Conservation (phyloP, 2,888 invertebrate species). For the Leucophenga montana region DNA sequence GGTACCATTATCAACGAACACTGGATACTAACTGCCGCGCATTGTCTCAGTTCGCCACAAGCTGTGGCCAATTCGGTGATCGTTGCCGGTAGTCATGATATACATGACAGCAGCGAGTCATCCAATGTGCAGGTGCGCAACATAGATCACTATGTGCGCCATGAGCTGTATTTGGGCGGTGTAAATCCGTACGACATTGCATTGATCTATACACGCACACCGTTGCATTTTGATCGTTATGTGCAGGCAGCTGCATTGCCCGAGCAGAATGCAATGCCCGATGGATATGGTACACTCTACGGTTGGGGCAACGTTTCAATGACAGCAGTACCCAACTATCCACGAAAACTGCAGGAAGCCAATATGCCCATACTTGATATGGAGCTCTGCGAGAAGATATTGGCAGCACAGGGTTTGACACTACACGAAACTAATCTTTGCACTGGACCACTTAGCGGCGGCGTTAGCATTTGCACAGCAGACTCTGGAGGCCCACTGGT, state of each 20-base stretch:
- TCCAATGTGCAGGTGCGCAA: conserved; percentile 60
- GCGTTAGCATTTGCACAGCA: conserved; percentile 69
- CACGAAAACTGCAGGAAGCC: conserved; percentile 65
- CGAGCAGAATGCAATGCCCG: conserved; percentile 56
- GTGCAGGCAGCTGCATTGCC: conserved; percentile 68
- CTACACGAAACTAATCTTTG: conserved; percentile 71
- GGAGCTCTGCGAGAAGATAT: conserved; percentile 63
- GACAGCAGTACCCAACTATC: conserved; percentile 66
- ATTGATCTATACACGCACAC: conserved; percentile 65
- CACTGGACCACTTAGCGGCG: conserved; percentile 70
- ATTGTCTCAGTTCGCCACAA: conserved; percentile 64
- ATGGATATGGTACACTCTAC: conserved; percentile 68
- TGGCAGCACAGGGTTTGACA: conserved; percentile 62
- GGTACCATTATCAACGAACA: conserved; percentile 70
- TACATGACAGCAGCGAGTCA: conserved; percentile 57
- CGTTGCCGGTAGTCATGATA: conserved; percentile 69
- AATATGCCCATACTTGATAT: conserved; percentile 68
- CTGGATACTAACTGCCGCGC: conserved; percentile 72
- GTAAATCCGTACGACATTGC: conserved; percentile 71
- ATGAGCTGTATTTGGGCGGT: conserved; percentile 69
- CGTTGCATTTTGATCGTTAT: conserved; percentile 61
- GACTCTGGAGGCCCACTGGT: conserved; percentile 71
- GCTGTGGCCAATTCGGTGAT: conserved; percentile 64
- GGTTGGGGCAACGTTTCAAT: conserved; percentile 72
- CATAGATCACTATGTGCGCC: conserved; percentile 66